A percentile compares a stretch with the other conserved stretches of the same genome.
Conservation (phyloP, 1,140 invertebrate species). For the Acromyrmex charruanus region DNA sequence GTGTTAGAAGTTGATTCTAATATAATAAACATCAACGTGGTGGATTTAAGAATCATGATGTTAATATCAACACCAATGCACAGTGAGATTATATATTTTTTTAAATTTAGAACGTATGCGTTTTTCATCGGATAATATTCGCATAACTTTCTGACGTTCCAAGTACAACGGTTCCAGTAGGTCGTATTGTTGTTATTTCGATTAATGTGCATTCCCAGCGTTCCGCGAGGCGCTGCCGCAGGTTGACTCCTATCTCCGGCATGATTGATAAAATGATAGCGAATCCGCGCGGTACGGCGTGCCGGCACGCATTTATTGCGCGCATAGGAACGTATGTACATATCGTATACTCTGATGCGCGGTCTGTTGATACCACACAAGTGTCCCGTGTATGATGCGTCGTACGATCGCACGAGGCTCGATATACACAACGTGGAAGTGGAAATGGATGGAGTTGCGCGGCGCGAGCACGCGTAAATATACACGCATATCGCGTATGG, state of each 20-base stretch:
- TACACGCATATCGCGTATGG: constrained; percentile 39
- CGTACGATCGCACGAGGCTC: neutral
- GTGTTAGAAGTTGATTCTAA: no score
- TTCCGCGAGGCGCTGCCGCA: constrained; percentile 8
- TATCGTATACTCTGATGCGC: neutral
- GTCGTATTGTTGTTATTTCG: constrained; percentile 71
- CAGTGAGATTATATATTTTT: no score
- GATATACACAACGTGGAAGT: neutral
- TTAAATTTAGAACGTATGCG: neutral
- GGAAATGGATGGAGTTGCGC: constrained; percentile 29
- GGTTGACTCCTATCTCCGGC: constrained; percentile 53
- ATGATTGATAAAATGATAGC: constrained; percentile 76
- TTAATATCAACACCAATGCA: no score
- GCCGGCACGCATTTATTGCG: constrained; percentile 54
- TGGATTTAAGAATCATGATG: no score
- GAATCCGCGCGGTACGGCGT: constrained; percentile 30
- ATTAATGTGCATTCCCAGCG: constrained; percentile 72
- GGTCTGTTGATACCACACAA: neutral
- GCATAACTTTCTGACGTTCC: neutral
- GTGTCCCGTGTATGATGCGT: neutral
- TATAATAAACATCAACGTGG: no score
- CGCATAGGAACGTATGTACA: constrained; percentile 9
- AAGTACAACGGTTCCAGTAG: neutral
- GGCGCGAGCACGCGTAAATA: constrained; percentile 21
- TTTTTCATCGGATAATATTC: neutral